Evolutionary conservation across 2,797 vertebrate genomes (phyloP).

Genomic region (Sylvilagus floridanus): DNA sequence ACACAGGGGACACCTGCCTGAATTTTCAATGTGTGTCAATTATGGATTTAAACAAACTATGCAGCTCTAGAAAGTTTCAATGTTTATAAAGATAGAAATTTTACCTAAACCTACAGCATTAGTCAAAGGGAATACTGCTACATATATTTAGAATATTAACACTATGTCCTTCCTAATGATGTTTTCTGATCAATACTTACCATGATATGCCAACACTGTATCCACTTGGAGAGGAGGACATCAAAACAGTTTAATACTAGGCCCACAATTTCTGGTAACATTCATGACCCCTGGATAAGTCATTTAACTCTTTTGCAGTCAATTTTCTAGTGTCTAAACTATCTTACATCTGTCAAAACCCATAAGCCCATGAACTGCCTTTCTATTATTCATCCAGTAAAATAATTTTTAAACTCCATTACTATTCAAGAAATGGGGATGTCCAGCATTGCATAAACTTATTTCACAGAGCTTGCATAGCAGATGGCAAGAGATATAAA

Average conservation of each 20-base stretch:
- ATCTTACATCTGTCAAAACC: background rate
- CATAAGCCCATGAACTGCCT: background rate
- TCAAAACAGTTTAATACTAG: background rate
- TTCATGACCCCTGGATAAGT: background rate
- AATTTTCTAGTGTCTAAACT: background rate
- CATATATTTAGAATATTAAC: background rate
- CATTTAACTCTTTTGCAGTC: background rate
- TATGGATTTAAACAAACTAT: conserved; percentile 30
- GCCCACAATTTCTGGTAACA: background rate
- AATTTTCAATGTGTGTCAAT: conserved; percentile 30
- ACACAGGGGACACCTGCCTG: conserved; percentile 37
- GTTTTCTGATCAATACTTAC: background rate
- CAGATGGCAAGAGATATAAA: background rate
- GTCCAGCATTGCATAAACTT: background rate
- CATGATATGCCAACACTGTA: background rate
- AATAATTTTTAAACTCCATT: background rate
- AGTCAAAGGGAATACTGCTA: background rate
- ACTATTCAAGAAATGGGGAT: background rate
- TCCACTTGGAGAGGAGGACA: background rate
- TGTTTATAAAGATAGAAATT: conserved; percentile 34
- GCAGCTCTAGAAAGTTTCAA: conserved; percentile 15
- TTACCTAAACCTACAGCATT: background rate
- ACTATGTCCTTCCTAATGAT: background rate
- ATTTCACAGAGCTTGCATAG: background rate
- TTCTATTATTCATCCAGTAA: conserved; percentile 1